These are phyloP conservation scores for Pyrocoelia pectoralis DNA, from an alignment of 2,888 invertebrate species.

Conservation along the genomic window DNA sequence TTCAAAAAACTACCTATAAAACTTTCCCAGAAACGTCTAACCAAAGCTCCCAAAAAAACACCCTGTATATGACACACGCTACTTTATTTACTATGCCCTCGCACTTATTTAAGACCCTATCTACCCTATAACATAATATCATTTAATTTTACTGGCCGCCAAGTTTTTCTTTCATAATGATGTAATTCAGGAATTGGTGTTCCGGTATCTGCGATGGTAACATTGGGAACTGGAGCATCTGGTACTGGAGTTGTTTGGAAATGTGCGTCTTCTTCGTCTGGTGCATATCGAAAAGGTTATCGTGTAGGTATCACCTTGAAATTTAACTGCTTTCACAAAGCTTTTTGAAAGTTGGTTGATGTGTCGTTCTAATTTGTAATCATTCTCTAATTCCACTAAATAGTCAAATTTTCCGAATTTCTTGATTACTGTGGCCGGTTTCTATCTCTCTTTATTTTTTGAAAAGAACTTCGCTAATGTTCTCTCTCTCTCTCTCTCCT, in stretches of 20 bases:
- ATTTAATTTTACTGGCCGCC: too few species aligned
- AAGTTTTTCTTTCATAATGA: not conserved
- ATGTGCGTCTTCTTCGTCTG: slow-evolving; percentile 4
- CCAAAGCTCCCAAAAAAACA: too few species aligned
- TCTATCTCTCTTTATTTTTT: too few species aligned
- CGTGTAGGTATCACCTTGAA: not conserved
- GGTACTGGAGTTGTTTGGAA: slow-evolving; percentile 5
- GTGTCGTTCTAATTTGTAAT: not conserved
- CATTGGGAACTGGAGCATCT: slow-evolving; percentile 6
- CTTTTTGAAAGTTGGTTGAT: slow-evolving; percentile 10
- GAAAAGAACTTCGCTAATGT: too few species aligned
- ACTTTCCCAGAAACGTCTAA: too few species aligned
- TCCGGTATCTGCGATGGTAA: not conserved
- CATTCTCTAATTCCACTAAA: not conserved
- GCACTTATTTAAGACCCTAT: too few species aligned
- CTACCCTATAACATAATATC: too few species aligned
- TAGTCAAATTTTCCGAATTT: slow-evolving; percentile 8
- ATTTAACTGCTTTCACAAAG: slow-evolving; percentile 4
- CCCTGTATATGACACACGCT: too few species aligned
- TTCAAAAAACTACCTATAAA: too few species aligned
- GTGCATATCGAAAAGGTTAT: slow-evolving; percentile 7
- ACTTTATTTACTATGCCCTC: too few species aligned
- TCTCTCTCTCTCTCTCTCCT: too few species aligned
- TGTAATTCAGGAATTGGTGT: too few species aligned
- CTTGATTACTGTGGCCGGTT: not conserved